Evolutionary conservation across 2,113 vertebrate species (phyloP).

Genomic region (Raphicerus campestris): DNA sequence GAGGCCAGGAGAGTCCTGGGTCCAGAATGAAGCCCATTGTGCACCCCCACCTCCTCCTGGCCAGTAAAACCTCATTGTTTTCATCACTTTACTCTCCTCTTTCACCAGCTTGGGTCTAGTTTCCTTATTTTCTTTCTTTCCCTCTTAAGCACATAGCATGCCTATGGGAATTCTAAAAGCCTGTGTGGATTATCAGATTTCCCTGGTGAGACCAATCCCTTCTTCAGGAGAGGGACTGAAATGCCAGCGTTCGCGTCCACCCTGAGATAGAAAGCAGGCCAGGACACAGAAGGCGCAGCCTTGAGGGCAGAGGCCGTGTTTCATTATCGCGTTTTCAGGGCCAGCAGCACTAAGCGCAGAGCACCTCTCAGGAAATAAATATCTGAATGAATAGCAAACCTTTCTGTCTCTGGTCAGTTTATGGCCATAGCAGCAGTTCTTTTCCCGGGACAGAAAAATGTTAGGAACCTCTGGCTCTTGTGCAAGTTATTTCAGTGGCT

Average conservation of each 20-base stretch:
- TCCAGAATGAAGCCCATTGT: not conserved
- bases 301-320: not conserved
- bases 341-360: not conserved
- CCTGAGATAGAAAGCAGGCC: not conserved
- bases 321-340: fast-evolving
- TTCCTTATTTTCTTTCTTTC: not conserved
- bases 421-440: not conserved
- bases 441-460: not conserved
- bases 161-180: not conserved
- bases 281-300: not conserved
- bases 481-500: not conserved
- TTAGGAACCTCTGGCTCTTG: not conserved
- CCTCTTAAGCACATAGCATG: not conserved
- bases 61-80: not conserved
- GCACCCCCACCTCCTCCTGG: not conserved
- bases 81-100: not conserved
- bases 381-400: not conserved
- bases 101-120: not conserved
- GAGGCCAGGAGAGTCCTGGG: not conserved
- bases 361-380: not conserved
- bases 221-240: not conserved
- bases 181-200: not conserved
- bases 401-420: not conserved
- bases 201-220: not conserved
- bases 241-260: not conserved